Evolutionary conservation across 2,797 vertebrate genomes (phyloP), one percentile per base, ranked within the genome.

Genomic region (Hippocampus kuda): DNA sequence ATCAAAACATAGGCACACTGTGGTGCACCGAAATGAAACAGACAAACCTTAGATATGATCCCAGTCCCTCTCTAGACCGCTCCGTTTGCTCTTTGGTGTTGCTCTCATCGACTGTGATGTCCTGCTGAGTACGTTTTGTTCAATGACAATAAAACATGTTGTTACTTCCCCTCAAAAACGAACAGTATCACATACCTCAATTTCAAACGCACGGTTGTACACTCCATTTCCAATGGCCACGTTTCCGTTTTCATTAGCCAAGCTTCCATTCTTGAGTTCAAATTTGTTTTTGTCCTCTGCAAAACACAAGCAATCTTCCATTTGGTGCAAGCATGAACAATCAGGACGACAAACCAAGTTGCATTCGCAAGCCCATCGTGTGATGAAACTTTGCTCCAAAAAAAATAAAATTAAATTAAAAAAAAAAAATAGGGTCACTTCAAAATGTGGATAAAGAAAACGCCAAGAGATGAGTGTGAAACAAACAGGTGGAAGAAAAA

Each of bases 31-130:
- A 24, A 70, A 46, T 51, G 65, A 24, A 78, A 27, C 42, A 62
- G 27, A 78, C 88, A 69, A 24, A 93, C 91, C 90, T 91, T 10
- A 89, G 11, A 38, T 81, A 87, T 67, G 83, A 88, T 59, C 77
- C 76, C 44, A 86, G 1, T 70, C 83, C 66, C 18, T 72, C 88
- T 74, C 70, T 78, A 27, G 71, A 69, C 30, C 70, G 77, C 68
- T 62, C 42, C 34, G 66, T n/a, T 38, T 79, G 51, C 15, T 16
- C 63, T 71, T 75, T 65, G 64, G 22, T 4, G 16, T 65, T 79
- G 77, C 2, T 30, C 12, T 10, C 10, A 30, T 80, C 74, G 71
- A 59, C 0, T 41, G n/a, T 53, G 48, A n/a, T 61, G 53, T 84
- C 82, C n/a, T 84, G 86, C 91, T 90, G 54, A 51, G 61, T 72